Conservation (phyloP, 2,797 vertebrate genomes). For the Cossypha heuglini region DNA sequence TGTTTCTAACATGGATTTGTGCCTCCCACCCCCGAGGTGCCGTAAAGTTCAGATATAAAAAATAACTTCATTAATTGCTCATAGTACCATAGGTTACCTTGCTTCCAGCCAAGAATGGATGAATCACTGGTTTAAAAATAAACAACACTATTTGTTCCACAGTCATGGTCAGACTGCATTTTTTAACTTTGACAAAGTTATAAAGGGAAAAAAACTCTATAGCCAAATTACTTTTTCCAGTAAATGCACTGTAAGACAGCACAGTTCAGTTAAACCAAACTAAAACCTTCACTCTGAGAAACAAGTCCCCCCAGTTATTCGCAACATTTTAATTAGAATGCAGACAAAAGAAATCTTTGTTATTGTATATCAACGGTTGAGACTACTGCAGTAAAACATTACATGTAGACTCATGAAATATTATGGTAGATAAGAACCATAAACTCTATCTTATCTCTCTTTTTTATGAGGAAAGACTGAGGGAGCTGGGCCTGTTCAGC, state of each 20-base stretch:
- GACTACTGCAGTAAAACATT: not conserved
- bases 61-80: not conserved
- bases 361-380: not conserved
- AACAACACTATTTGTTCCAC: not conserved
- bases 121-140: slow-evolving; percentile 1
- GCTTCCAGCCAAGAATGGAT: not conserved
- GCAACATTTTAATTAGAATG: not conserved
- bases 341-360: not conserved
- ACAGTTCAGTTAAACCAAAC: not conserved
- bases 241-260: not conserved
- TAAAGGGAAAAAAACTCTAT: not conserved
- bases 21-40: not conserved
- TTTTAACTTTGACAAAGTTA: not conserved
- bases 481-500: not conserved
- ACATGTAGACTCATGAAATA: not conserved
- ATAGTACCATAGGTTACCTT: not conserved
- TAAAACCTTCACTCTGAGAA: not conserved
- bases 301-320: not conserved
- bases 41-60: not conserved
- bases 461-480: not conserved
- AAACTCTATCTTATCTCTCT: not conserved
- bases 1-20: not conserved
- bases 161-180: not conserved
- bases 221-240: not conserved
- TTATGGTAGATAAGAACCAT: not conserved